A percentile compares a stretch with the other conserved stretches of the same genome.
phyloP scores from a whole-genome alignment of 1,140 invertebrate species.

The Centruroides vittatus region DNA sequence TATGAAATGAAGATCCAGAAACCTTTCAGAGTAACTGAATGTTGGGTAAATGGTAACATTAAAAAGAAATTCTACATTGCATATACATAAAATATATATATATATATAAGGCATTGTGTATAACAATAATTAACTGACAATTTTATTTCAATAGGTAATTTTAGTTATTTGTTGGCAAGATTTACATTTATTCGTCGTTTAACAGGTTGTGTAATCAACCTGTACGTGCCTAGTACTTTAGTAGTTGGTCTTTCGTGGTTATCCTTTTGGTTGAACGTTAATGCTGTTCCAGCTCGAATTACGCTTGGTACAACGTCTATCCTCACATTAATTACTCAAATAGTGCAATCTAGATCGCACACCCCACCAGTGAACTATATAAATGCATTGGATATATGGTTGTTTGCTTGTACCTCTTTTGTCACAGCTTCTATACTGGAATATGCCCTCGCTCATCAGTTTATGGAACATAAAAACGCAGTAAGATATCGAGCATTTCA shows the following conservation, averaged over 20 bases:
- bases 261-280: slow-evolving; percentile 28
- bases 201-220: slow-evolving; percentile 9
- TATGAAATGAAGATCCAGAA: not conserved
- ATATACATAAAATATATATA: not conserved
- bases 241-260: slow-evolving; percentile 18
- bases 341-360: slow-evolving; percentile 10
- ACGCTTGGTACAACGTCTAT: slow-evolving; percentile 19
- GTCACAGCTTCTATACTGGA: slow-evolving; percentile 29
- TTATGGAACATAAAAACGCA: not conserved
- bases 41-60: slow-evolving; percentile 6
- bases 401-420: slow-evolving; percentile 26
- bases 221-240: slow-evolving; percentile 8
- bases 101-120: not conserved
- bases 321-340: slow-evolving; percentile 18
- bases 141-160: not conserved
- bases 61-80: not conserved
- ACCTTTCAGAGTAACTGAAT: not conserved
- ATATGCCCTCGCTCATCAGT: slow-evolving; percentile 24
- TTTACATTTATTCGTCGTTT: slow-evolving; percentile 5
- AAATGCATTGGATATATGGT: slow-evolving; percentile 23
- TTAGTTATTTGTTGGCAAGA: not conserved
- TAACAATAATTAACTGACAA: not conserved
- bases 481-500: slow-evolving; percentile 10
- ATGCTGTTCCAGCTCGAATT: slow-evolving; percentile 26
- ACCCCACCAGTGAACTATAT: slow-evolving; percentile 17